Conservation (phyloP, 2,113 vertebrate species). For the Odocoileus hemionus region DNA sequence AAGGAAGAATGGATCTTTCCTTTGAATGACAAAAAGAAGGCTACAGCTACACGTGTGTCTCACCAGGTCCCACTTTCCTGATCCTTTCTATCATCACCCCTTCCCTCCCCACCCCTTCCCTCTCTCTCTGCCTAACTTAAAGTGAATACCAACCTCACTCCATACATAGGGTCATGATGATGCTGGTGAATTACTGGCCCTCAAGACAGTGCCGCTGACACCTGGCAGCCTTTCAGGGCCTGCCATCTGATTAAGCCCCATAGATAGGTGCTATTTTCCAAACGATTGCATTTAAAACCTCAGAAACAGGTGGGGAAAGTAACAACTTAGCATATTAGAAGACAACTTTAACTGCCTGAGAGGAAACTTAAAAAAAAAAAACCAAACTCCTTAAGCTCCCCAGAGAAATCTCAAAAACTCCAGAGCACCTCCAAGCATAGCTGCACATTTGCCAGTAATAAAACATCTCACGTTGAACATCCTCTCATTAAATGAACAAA, state of each 20-base stretch:
- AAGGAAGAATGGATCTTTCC: background rate
- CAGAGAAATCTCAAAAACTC: slow-evolving; percentile 20
- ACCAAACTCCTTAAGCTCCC: slow-evolving; percentile 17
- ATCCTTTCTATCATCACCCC: background rate
- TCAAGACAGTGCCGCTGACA: background rate
- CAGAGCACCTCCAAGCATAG: background rate
- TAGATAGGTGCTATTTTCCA: background rate
- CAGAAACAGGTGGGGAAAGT: background rate
- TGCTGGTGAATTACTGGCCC: background rate
- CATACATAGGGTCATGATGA: background rate
- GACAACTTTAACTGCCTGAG: slow-evolving; percentile 11
- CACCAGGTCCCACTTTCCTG: background rate
- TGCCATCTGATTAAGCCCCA: background rate
- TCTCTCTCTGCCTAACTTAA: background rate
- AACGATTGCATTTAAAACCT: background rate
- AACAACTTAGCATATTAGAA: background rate
- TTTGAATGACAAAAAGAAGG: background rate
- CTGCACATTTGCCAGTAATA: background rate
- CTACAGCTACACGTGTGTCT: background rate
- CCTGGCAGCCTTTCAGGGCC: background rate
- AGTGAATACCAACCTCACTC: background rate
- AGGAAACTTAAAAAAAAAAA: slow-evolving; percentile 13
- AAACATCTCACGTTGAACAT: background rate
- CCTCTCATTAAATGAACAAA: background rate
- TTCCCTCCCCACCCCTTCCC: background rate